Evolutionary conservation across 2,888 invertebrate species (phyloP).

Genomic region (Dryocosmus kuriphilus): DNA sequence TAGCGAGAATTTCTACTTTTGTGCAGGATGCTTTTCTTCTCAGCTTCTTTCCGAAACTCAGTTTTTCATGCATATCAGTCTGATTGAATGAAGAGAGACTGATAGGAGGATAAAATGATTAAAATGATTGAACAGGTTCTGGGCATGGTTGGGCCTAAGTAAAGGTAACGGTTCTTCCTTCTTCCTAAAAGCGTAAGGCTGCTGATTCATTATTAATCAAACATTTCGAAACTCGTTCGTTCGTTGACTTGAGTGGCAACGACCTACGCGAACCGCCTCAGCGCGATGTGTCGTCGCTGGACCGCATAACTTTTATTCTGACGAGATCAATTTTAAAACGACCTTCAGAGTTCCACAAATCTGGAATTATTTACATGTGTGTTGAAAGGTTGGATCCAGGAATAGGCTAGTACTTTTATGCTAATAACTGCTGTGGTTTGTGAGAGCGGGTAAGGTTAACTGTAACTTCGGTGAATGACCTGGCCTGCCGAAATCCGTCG

Average conservation of each 20-base stretch:
- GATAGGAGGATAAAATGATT: no score
- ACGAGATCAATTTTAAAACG: not conserved
- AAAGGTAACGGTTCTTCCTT: conserved; percentile 13
- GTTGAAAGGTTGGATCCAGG: not conserved
- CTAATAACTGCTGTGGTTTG: not conserved
- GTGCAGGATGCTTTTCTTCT: not conserved
- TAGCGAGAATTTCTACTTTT: not conserved
- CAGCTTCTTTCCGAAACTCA: not conserved
- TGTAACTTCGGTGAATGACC: conserved; percentile 61
- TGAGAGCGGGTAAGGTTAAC: conserved; percentile 51
- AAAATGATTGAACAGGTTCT: not conserved
- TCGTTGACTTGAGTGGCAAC: conserved; percentile 22
- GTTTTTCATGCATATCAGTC: not conserved
- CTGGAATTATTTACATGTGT: not conserved
- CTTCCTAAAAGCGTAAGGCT: not conserved
- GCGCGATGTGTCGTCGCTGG: not conserved
- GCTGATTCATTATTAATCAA: conserved; percentile 23
- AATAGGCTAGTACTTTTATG: not conserved
- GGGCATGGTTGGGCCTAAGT: no score
- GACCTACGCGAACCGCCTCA: not conserved
- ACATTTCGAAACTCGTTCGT: conserved; percentile 8
- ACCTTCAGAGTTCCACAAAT: not conserved
- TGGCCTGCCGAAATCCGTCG: conserved; percentile 53
- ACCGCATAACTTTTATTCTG: not conserved
- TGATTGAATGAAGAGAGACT: no score